Evolutionary conservation across 2,113 vertebrate genomes (phyloP).

Genomic region (Aptenodytes patagonicus): DNA sequence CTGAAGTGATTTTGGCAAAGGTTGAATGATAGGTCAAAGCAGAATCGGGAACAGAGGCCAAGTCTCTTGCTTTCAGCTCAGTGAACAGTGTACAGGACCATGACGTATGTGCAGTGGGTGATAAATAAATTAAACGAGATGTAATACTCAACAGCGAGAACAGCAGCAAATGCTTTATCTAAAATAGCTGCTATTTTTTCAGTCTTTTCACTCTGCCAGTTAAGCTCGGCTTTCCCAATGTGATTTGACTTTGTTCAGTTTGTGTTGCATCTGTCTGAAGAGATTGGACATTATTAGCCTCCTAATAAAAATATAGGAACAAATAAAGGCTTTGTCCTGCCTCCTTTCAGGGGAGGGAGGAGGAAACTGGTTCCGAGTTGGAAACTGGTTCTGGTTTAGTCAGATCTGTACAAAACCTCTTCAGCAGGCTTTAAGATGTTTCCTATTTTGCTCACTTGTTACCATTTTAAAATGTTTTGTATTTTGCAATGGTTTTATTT

Average conservation of each 20-base stretch:
- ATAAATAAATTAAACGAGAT: not conserved
- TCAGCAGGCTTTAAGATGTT: not conserved
- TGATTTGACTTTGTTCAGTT: not conserved
- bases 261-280: not conserved
- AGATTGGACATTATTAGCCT: not conserved
- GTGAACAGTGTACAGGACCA: not conserved
- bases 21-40: conserved; percentile 7
- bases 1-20: conserved; percentile 16
- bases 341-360: not conserved
- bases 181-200: not conserved
- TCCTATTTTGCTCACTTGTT: not conserved
- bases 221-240: not conserved
- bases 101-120: not conserved
- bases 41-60: not conserved
- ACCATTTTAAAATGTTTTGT: not conserved
- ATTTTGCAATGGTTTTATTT: not conserved
- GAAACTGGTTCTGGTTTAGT: not conserved
- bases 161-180: not conserved
- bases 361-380: not conserved
- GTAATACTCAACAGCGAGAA: not conserved
- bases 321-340: not conserved
- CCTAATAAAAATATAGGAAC: not conserved
- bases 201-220: not conserved
- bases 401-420: not conserved
- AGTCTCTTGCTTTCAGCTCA: not conserved